These are phyloP conservation scores for Phasianus colchicus DNA, from an alignment of 2,113 vertebrate genomes.

Conservation along the genomic window DNA sequence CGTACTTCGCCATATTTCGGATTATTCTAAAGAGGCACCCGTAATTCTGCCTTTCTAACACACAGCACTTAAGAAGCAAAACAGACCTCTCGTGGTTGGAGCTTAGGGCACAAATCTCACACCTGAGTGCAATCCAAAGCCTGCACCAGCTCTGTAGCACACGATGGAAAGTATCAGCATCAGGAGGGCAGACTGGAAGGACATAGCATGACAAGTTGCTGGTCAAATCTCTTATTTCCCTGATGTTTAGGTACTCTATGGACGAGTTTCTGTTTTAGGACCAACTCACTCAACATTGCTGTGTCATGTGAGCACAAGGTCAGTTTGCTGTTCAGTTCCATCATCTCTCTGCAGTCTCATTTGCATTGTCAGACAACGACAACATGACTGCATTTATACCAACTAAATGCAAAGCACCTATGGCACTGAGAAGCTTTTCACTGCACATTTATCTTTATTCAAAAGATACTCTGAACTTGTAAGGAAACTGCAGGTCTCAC, in stretches of 20 bases:
- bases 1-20: rapidly evolving
- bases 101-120: not conserved
- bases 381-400: not conserved
- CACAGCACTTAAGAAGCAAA: rapidly evolving
- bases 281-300: rapidly evolving
- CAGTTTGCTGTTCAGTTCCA: too few relatives aligned
- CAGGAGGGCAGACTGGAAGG: not conserved
- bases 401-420: not conserved
- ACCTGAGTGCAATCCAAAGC: rapidly evolving
- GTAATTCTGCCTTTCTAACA: rapidly evolving
- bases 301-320: rapidly evolving
- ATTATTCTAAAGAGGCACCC: too few relatives aligned
- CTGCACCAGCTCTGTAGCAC: not conserved
- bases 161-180: rapidly evolving
- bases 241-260: not conserved
- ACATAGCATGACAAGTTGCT: rapidly evolving
- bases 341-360: not conserved
- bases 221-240: not conserved
- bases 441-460: not conserved
- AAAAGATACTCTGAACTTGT: not conserved
- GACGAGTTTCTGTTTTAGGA: not conserved
- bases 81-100: too few relatives aligned
- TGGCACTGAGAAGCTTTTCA: not conserved
- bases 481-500: not conserved
- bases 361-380: not conserved